phyloP scores from a whole-genome alignment of 2,113 vertebrate genomes.

The Uria lomvia region DNA sequence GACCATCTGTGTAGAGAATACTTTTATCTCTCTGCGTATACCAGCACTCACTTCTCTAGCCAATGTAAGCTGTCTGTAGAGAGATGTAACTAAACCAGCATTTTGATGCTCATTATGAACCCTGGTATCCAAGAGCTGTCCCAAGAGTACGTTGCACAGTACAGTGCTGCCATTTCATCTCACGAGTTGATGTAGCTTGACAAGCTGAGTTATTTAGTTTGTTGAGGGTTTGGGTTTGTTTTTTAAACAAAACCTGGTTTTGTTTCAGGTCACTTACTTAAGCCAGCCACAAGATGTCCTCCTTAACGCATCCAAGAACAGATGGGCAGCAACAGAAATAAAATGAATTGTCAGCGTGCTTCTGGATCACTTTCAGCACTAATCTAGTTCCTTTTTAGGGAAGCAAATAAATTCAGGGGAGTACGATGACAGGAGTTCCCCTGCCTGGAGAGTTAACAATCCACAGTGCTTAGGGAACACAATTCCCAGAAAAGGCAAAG shows the following conservation, averaged over 20 bases:
- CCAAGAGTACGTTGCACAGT: neutral
- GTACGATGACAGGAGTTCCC: neutral
- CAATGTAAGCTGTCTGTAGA: rapidly evolving
- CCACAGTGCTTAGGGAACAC: neutral
- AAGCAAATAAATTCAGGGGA: neutral
- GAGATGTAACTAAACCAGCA: neutral
- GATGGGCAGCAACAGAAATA: neutral
- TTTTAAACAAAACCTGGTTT: neutral
- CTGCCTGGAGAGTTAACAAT: neutral
- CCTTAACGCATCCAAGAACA: neutral
- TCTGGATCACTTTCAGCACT: neutral
- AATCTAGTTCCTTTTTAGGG: neutral
- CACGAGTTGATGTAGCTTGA: neutral
- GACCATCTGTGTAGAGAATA: neutral
- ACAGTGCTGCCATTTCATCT: neutral
- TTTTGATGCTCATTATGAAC: neutral
- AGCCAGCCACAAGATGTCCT: conserved; percentile 39
- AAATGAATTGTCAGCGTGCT: neutral
- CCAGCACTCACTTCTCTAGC: neutral
- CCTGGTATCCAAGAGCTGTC: neutral
- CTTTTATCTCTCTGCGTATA: neutral
- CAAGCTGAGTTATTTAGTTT: neutral
- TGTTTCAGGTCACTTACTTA: neutral
- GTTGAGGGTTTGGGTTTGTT: neutral
- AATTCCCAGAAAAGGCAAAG: neutral